These are phyloP conservation scores for Colossoma macropomum DNA, from an alignment of 2,113 vertebrate species.

Conservation along the genomic window DNA sequence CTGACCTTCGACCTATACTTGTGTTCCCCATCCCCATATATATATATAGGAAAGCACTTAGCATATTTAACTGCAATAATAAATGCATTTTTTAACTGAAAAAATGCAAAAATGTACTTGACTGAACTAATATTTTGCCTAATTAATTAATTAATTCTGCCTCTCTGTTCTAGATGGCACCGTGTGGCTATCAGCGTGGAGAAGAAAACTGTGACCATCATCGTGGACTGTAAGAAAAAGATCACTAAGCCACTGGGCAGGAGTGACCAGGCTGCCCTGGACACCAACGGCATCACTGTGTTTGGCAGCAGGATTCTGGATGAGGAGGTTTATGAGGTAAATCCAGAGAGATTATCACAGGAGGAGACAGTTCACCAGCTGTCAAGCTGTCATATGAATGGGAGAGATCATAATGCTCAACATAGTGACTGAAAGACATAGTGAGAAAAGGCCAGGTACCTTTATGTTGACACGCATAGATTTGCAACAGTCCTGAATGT, in stretches of 20 bases:
- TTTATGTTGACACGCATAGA: too few species aligned
- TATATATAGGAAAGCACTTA: too few species aligned
- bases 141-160: neutral
- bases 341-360: neutral
- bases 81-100: too few species aligned
- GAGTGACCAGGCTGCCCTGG: conserved; percentile 84
- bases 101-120: too few species aligned
- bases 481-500: too few species aligned
- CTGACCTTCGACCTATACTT: conserved; percentile 22
- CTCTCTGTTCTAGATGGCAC: conserved; percentile 86
- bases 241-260: conserved; percentile 86
- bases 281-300: conserved; percentile 88
- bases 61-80: too few species aligned
- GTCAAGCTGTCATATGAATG: too few species aligned
- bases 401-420: too few species aligned
- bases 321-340: conserved; percentile 95
- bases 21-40: neutral
- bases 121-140: neutral
- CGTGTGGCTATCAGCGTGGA: conserved; percentile 96
- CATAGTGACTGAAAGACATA: too few species aligned
- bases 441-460: too few species aligned
- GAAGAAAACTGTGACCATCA: conserved; percentile 94
- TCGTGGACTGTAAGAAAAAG: conserved; percentile 95
- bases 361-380: too few species aligned
- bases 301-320: conserved; percentile 94